These are phyloP conservation scores for Cotesia vestalis DNA, from an alignment of 1,140 invertebrate genomes.

Conservation along the genomic window DNA sequence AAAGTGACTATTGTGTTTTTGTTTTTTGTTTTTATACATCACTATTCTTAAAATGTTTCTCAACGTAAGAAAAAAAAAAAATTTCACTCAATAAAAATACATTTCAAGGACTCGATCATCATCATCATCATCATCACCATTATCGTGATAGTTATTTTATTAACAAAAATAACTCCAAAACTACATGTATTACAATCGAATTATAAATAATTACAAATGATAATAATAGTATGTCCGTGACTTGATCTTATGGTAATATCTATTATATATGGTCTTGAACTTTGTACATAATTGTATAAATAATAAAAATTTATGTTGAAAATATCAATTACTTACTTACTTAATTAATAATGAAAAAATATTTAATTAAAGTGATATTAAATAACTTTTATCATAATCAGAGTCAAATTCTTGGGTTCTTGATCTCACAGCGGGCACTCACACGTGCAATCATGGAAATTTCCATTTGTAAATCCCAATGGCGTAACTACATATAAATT, in stretches of 20 bases:
- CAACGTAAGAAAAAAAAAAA: conserved; percentile 29
- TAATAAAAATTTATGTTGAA: background rate
- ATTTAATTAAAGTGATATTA: background rate
- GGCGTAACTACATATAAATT: conserved; percentile 47
- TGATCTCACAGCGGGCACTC: conserved; percentile 31
- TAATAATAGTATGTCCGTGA: no score
- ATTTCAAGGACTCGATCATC: no score
- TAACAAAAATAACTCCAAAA: no score
- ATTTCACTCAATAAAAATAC: no score
- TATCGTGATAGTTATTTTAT: no score
- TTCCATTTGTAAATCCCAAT: conserved; percentile 54
- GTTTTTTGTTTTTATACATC: no score
- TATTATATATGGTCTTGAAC: background rate
- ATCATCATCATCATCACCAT: no score
- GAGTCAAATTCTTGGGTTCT: conserved; percentile 44
- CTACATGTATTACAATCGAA: no score
- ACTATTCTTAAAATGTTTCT: conserved; percentile 9
- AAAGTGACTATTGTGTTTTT: background rate
- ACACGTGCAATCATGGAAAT: conserved; percentile 47
- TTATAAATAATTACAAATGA: no score
- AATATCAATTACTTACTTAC: no score
- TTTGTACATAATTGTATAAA: background rate
- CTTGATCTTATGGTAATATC: no score
- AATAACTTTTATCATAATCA: conserved; percentile 46
- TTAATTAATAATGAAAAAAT: no score